Evolutionary conservation across 2,113 vertebrate species (phyloP), one percentile per base, ranked within the genome.

Genomic region (Gallinago paraguaiae): DNA sequence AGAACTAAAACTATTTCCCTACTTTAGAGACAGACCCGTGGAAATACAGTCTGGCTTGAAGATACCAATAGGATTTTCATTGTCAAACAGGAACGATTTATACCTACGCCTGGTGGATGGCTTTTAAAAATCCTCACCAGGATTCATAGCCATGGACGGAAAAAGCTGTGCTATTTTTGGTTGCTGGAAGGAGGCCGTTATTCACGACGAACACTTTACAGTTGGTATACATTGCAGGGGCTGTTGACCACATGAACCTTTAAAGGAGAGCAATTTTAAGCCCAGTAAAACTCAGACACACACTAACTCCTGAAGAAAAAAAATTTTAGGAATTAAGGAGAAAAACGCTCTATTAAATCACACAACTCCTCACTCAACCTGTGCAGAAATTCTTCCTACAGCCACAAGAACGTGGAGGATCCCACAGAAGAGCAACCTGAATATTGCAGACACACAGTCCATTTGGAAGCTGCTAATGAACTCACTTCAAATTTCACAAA

Each of bases 201-300:
- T 39, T 88, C 60, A 94, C 72, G 67, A 33, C 3, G 68, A 93
- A 80, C 79, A 71, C 50, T 82, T 92, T 80, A 76, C 71, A 88
- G 67, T 24, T 71, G 51, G 35, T 91, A 63, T 20, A 86, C 64
- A 43, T 78, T 69, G 76, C 84, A 91, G 68, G 35, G 51, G 74
- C 74, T 94, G 68, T 45, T 91, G 89, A 94, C 76, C 88, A 86
- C 83, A 88, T 37, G 79, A 93, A 90, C 56, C 69, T 93, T 92
- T 64, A 92, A 92, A 82, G 56, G n/a, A 93, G 79, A 88, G 75
- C 33, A 88, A 92, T 93, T 95, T 87, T 91, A 87, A 95, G 46
- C 64, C 51, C 54, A 68, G 50, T 83, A 68, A 81, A 96, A 81
- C 59, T 83, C 25, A 59, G 50, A 78, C 24, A 82, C 10, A 51